Evolutionary conservation across 2,113 vertebrate genomes (phyloP).

Genomic region (Pycnonotus jocosus): DNA sequence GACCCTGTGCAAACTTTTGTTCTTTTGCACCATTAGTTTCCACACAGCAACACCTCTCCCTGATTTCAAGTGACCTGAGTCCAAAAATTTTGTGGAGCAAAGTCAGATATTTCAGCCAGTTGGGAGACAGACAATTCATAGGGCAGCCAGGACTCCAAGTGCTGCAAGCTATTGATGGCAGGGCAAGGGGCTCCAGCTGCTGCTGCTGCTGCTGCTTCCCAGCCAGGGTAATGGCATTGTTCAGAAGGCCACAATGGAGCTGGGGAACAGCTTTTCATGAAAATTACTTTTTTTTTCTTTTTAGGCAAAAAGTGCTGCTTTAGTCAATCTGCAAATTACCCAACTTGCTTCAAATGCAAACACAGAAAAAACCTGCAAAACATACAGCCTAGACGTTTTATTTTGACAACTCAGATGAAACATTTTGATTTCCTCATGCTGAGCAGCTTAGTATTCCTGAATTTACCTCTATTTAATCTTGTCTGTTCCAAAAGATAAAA

Average conservation of each 20-base stretch:
- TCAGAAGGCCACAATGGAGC: neutral
- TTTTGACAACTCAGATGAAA: conserved; percentile 47
- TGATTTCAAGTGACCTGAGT: neutral
- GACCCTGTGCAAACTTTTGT: neutral
- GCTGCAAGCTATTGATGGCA: neutral
- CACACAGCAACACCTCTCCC: neutral
- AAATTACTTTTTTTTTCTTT: neutral
- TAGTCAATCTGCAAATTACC: conserved; percentile 21
- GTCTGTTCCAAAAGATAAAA: neutral
- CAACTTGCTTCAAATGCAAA: conserved; percentile 26
- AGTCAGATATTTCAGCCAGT: neutral
- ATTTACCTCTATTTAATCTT: conserved; percentile 5
- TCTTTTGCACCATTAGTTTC: neutral
- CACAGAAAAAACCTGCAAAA: conserved; percentile 1
- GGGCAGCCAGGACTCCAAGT: neutral
- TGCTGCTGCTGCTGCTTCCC: conserved; percentile 2
- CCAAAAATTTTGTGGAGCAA: neutral
- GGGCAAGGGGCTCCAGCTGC: conserved; percentile 33
- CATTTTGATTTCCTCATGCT: conserved; percentile 35
- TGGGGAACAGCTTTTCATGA: neutral
- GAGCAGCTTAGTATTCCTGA: neutral
- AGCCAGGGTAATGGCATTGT: neutral
- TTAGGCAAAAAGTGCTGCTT: neutral
- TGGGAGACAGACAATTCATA: neutral
- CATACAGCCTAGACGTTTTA: neutral